A percentile compares a stretch with the other conserved stretches of the same genome.
Conservation (phyloP, 2,888 invertebrate genomes). For the Acanthosepion lycidas region DNA sequence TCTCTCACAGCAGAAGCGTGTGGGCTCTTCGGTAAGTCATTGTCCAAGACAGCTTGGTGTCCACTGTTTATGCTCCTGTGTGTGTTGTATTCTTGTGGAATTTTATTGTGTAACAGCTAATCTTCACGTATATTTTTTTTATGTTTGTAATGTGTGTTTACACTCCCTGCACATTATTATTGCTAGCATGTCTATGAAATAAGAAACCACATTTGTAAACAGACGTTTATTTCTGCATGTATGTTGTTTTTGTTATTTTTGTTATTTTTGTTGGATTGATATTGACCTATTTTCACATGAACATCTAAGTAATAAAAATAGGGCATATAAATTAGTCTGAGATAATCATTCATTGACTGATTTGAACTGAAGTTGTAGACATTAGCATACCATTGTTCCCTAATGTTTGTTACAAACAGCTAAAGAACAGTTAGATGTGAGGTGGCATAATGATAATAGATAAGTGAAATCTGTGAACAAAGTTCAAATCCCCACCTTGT, state of each 20-base stretch:
- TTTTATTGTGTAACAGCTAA: background rate
- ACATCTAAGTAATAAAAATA: background rate
- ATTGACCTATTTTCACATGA: background rate
- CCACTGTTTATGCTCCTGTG: background rate
- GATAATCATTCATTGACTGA: too few species aligned
- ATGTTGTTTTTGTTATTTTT: background rate
- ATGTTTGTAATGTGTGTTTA: background rate
- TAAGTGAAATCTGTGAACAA: too few species aligned
- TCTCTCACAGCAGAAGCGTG: background rate
- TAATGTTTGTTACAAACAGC: too few species aligned
- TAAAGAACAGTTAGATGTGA: too few species aligned
- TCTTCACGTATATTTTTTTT: background rate
- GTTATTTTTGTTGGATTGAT: background rate
- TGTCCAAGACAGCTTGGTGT: background rate
- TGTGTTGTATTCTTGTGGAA: background rate
- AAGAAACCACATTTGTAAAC: background rate
- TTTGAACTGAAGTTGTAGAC: too few species aligned
- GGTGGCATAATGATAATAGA: too few species aligned
- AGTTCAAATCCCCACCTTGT: too few species aligned
- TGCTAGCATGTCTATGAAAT: background rate
- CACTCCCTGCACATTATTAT: background rate
- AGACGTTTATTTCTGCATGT: background rate
- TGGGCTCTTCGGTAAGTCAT: background rate
- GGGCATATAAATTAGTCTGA: too few species aligned
- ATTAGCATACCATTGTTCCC: too few species aligned